Evolutionary conservation across 2,113 vertebrate genomes (phyloP), one percentile per base, ranked within the genome.

Genomic region (Larimichthys crocea): DNA sequence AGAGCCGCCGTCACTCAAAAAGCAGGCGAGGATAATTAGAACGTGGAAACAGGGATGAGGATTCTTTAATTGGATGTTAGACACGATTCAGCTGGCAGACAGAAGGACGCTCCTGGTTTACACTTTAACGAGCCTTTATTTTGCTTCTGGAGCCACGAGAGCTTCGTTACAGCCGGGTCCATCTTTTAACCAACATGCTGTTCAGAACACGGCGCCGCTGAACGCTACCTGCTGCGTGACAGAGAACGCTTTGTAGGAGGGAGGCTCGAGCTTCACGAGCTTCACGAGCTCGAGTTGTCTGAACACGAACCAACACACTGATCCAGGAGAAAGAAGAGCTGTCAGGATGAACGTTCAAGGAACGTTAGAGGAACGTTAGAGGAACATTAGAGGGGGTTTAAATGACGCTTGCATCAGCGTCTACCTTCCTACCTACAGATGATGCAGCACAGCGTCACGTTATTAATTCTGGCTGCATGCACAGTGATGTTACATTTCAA

Each of bases 81-180:
- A 40, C 3, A 4, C 3, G 0, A 3, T 14, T 35, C 31, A 1
- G 7, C 62, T 8, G 0, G 20, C 6, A 44, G 11, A 15, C 62
- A 64, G 0, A 48, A 48, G 74, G 46, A 8, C 17, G 0, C 12
- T 1, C 57, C 19, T 24, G 1, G n/a, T 57, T 76, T 26, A 19
- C 50, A 10, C 42, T 60, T 50, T 72, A 66, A 77, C 73, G 67
- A 66, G 46, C 22, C 35, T 60, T 60, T 48, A 48, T 11, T 29
- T 14, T 22, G 19, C 35, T 64, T 31, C 29, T 22, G 50, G 9
- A 53, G 48, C 78, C 44, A 24, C 53, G 2, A 56, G 20, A 71
- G 67, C 52, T 9, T 77, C 75, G 24, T 79, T 68, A 29, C 17
- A 44, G 63, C 63, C n/a, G 15, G 5, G 48, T 26, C 35, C 3